These are phyloP conservation scores for Pseudomyrmex concolor DNA, from an alignment of 1,140 invertebrate species.

Conservation along the genomic window DNA sequence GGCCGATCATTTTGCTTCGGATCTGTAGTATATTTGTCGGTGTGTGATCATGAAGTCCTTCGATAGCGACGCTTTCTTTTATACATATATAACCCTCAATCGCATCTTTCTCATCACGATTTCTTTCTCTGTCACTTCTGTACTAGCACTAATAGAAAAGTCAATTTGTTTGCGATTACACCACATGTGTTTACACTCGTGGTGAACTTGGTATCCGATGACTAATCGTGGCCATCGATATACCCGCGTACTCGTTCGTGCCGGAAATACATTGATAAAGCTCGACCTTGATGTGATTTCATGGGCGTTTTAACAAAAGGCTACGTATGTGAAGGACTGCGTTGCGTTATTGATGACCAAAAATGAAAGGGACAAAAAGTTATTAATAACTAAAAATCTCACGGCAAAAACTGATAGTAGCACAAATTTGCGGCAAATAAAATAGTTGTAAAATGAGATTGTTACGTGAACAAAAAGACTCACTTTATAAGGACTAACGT, in stretches of 20 bases:
- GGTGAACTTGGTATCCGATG: constrained; percentile 48
- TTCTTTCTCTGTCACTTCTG: constrained; percentile 54
- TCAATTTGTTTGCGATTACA: too few species aligned
- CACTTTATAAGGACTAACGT: too few species aligned
- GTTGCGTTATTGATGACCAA: not conserved
- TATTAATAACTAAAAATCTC: too few species aligned
- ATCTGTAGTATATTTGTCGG: constrained; percentile 38
- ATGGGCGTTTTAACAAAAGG: constrained; percentile 34
- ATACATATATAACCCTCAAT: constrained; percentile 69
- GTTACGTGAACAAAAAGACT: too few species aligned
- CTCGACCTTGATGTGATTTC: constrained; percentile 47
- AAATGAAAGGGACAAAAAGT: not conserved
- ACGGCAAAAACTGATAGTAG: too few species aligned
- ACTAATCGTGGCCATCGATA: constrained; percentile 50
- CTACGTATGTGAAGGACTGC: not conserved
- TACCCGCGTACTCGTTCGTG: constrained; percentile 30
- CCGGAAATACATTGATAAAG: constrained; percentile 65
- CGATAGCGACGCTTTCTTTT: constrained; percentile 73
- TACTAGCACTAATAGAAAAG: too few species aligned
- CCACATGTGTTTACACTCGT: not conserved
- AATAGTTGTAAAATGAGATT: not conserved
- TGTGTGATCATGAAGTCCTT: constrained; percentile 69
- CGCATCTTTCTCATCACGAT: constrained; percentile 62
- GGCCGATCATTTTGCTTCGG: constrained; percentile 51
- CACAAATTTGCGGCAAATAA: too few species aligned